phyloP scores from a whole-genome alignment of 2,888 invertebrate genomes.

The Habrosyne pyritoides region DNA sequence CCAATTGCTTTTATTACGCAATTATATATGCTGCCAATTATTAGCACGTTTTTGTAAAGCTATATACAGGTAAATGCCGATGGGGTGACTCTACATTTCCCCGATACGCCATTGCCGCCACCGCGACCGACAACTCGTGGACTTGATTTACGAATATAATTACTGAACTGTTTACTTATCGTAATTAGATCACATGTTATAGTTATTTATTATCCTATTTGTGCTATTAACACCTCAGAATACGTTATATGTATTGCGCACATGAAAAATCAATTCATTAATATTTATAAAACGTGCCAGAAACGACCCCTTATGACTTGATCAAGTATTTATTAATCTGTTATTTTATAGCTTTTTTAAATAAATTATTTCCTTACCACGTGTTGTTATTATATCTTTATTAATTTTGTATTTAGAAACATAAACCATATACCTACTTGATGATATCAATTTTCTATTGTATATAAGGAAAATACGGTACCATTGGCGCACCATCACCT shows the following conservation, averaged over 20 bases:
- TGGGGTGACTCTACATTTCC: constrained; percentile 46
- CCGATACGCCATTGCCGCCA: constrained; percentile 57
- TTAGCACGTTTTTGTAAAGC: constrained; percentile 42
- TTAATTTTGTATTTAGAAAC: no score
- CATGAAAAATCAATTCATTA: constrained; percentile 31
- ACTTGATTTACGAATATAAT: constrained; percentile 52
- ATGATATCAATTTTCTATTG: no score
- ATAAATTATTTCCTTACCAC: neutral
- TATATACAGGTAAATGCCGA: constrained; percentile 41
- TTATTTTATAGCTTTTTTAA: neutral
- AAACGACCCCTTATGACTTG: neutral
- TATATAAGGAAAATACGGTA: no score
- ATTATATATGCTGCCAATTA: constrained; percentile 45
- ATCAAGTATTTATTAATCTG: neutral
- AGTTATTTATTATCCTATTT: constrained; percentile 39
- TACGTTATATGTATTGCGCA: constrained; percentile 36
- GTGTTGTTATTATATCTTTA: neutral
- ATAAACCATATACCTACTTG: no score
- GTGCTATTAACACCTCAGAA: constrained; percentile 28
- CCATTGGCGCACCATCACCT: no score
- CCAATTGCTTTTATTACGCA: constrained; percentile 40
- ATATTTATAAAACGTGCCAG: constrained; percentile 20
- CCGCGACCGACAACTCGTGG: constrained; percentile 66
- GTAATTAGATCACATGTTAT: constrained; percentile 56
- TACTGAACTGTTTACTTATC: constrained; percentile 36